Percentiles rank a stretch among this genome's conserved stretches.
Evolutionary conservation across 1,140 invertebrate species (phyloP).

Genomic region (Dryas iulia): DNA sequence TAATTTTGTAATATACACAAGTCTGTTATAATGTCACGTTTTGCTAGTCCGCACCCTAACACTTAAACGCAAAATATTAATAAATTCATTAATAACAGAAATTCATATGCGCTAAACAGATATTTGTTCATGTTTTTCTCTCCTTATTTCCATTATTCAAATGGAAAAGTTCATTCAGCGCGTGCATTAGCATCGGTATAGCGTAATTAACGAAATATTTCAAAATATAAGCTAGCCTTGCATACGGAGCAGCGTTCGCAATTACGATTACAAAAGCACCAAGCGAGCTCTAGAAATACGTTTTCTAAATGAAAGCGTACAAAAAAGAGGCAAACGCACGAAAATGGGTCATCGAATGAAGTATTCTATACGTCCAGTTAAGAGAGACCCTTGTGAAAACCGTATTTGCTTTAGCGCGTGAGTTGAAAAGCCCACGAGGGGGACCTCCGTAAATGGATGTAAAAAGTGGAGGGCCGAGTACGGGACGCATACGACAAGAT

Average conservation of each 20-base stretch:
- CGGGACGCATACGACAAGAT: constrained; percentile 49
- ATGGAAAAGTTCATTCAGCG: neutral
- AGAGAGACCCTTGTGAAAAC: constrained; percentile 37
- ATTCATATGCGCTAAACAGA: neutral
- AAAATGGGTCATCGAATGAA: constrained; percentile 69
- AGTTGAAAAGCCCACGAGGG: constrained; percentile 29
- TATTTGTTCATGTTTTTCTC: neutral
- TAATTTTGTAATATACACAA: neutral
- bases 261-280: constrained; percentile 57
- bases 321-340: constrained; percentile 53
- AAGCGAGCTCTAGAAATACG: constrained; percentile 47
- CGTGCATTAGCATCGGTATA: constrained; percentile 8
- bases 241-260: constrained; percentile 36
- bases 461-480: constrained; percentile 22
- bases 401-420: constrained; percentile 26
- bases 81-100: neutral
- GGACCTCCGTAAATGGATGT: constrained; percentile 37
- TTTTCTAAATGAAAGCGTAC: constrained; percentile 52
- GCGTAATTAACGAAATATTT: constrained; percentile 30
- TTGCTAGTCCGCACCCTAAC: neutral
- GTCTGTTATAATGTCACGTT: neutral
- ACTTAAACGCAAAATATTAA: neutral
- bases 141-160: neutral
- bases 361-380: constrained; percentile 48
- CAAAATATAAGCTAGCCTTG: constrained; percentile 26